Conservation (phyloP, 2,113 vertebrate genomes). For the Suncus etruscus region DNA sequence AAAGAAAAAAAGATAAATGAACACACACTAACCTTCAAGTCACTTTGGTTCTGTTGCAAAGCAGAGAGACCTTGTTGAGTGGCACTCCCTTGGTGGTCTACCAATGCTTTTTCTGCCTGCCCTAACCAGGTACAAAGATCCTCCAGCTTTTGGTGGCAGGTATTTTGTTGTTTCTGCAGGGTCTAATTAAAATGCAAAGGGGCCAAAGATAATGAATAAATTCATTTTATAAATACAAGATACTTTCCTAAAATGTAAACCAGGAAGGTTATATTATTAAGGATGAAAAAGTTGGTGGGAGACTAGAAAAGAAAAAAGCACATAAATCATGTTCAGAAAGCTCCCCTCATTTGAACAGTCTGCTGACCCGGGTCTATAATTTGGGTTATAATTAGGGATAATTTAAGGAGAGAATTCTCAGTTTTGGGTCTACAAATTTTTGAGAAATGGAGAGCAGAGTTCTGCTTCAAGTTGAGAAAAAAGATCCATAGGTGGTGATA, state of each 20-base stretch:
- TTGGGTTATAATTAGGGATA: background rate
- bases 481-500: background rate
- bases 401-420: conserved; percentile 15
- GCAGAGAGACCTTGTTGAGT: conserved; percentile 85
- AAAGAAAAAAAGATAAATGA: background rate
- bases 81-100: conserved; percentile 83
- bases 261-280: conserved; percentile 79
- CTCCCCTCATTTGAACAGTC: conserved; percentile 63
- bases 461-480: conserved; percentile 38
- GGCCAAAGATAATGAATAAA: conserved; percentile 70
- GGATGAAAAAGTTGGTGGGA: conserved; percentile 63
- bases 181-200: conserved; percentile 88
- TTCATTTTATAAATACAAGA: background rate
- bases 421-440: background rate
- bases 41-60: conserved; percentile 92
- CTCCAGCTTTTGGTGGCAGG: conserved; percentile 92
- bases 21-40: conserved; percentile 90
- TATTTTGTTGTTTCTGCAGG: conserved; percentile 94
- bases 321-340: conserved; percentile 75
- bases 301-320: conserved; percentile 76
- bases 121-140: conserved; percentile 92
- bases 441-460: conserved; percentile 32
- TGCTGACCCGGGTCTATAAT: background rate
- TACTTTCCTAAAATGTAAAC: conserved; percentile 81
- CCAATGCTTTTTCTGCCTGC: conserved; percentile 89